Conservation (phyloP, 1,140 invertebrate species). For the Heliconius hermathena region DNA sequence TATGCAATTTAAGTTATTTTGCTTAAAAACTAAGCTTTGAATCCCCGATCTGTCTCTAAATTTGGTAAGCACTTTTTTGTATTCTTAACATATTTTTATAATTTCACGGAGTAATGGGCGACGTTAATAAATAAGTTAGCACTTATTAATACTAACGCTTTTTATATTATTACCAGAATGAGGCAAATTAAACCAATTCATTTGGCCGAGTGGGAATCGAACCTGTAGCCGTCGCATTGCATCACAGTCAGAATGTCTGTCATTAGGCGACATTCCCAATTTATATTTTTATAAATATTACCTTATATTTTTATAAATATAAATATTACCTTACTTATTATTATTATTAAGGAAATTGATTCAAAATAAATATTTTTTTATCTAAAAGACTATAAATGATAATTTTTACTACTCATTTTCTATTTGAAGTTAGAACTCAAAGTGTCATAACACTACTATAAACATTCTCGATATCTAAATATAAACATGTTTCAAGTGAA, state of each 20-base stretch:
- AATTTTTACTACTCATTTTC: not conserved
- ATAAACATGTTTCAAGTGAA: not conserved
- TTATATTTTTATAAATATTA: too few relatives aligned
- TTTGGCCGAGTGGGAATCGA: too few relatives aligned
- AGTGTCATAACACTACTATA: not conserved
- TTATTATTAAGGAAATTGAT: too few relatives aligned
- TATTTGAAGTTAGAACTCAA: not conserved
- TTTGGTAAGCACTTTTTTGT: not conserved
- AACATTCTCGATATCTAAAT: not conserved
- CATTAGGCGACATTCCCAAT: too few relatives aligned
- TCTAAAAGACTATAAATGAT: too few relatives aligned
- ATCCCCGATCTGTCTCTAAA: not conserved
- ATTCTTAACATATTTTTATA: not conserved
- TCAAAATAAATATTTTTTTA: too few relatives aligned
- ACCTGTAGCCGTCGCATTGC: too few relatives aligned
- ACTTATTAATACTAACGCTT: not conserved
- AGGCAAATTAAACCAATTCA: too few relatives aligned
- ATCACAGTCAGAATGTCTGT: too few relatives aligned
- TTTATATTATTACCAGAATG: too few relatives aligned
- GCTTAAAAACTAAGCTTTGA: not conserved
- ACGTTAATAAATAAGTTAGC: not conserved
- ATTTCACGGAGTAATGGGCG: not conserved
- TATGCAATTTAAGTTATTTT: constrained; percentile 6
- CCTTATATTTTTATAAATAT: too few relatives aligned
- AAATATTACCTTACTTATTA: too few relatives aligned